A percentile compares a stretch with the other conserved stretches of the same genome.
phyloP scores from a whole-genome alignment of 1,140 invertebrate species.

The Cryptotermes secundus region DNA sequence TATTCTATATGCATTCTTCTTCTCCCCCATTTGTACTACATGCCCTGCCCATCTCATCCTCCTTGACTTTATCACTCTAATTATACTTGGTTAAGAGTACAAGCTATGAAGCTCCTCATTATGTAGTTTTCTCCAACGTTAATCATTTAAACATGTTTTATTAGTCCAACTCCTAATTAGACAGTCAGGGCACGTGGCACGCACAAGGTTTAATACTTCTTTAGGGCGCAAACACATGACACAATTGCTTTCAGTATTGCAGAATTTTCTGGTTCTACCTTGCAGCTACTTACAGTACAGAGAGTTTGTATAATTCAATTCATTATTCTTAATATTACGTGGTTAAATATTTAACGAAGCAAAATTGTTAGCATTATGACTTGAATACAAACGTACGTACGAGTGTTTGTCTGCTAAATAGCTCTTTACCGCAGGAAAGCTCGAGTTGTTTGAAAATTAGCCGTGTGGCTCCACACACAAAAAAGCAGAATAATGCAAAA shows the following conservation, averaged over 20 bases:
- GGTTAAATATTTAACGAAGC: neutral
- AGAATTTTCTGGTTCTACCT: neutral
- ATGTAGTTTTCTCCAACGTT: too few species aligned
- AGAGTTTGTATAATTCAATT: neutral
- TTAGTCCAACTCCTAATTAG: neutral
- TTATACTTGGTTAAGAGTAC: too few species aligned
- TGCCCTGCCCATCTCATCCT: too few species aligned
- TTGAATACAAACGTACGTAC: neutral
- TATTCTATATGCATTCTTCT: too few species aligned
- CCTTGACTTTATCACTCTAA: too few species aligned
- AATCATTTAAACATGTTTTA: neutral
- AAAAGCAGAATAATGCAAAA: neutral
- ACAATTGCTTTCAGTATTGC: neutral
- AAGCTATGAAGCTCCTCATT: too few species aligned
- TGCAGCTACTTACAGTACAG: neutral
- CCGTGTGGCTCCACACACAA: neutral
- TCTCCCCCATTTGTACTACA: too few species aligned
- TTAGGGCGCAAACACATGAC: neutral
- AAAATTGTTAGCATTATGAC: neutral
- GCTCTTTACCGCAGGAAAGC: neutral
- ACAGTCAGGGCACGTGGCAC: neutral
- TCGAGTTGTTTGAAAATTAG: neutral
- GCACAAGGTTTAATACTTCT: neutral
- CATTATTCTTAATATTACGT: neutral
- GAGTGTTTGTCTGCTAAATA: neutral